Conservation (phyloP, 2,797 vertebrate species). For the Tadarida brasiliensis region DNA sequence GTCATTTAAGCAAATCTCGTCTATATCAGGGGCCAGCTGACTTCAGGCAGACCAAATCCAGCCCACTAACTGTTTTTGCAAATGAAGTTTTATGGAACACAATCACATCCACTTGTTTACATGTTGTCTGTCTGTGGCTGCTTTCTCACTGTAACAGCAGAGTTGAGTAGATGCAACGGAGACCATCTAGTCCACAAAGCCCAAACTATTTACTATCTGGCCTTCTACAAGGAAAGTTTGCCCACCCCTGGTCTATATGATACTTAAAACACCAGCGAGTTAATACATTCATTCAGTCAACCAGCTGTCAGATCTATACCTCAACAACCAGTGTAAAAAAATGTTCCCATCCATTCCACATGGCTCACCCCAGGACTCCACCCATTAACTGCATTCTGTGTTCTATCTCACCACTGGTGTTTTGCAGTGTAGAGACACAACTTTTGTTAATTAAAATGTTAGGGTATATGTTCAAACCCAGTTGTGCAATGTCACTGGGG, state of each 20-base stretch:
- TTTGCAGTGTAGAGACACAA: neutral
- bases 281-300: neutral
- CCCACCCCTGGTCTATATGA: neutral
- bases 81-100: slow-evolving; percentile 22
- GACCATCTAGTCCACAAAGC: neutral
- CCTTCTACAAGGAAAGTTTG: neutral
- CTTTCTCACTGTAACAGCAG: neutral
- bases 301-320: neutral
- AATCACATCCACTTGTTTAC: neutral
- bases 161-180: neutral
- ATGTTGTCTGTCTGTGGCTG: neutral
- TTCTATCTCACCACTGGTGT: neutral
- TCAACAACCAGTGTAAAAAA: neutral
- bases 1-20: neutral
- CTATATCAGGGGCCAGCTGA: neutral
- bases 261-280: neutral
- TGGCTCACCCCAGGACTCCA: neutral
- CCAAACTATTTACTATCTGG: neutral
- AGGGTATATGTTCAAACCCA: neutral
- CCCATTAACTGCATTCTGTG: neutral
- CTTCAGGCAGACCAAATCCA: neutral
- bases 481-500: neutral
- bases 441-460: neutral
- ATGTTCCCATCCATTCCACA: neutral
- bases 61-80: neutral